These are phyloP conservation scores for Amorpha juglandis DNA, from an alignment of 2,888 invertebrate species.

Conservation along the genomic window DNA sequence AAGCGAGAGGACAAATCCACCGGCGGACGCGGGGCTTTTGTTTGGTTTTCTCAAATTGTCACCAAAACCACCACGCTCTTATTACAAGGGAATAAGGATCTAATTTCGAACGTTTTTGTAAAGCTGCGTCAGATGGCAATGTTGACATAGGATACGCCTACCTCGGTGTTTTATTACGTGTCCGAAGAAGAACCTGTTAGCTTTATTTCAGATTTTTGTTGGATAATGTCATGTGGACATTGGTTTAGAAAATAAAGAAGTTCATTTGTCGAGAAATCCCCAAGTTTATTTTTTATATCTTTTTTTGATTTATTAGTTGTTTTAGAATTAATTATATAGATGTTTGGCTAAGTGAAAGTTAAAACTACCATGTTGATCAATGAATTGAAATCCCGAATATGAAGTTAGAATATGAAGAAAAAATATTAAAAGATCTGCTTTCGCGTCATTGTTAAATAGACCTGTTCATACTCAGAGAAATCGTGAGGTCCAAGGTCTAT, in stretches of 20 bases:
- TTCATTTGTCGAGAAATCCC: conserved; percentile 6
- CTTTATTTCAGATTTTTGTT: conserved; percentile 24
- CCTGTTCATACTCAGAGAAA: too few species aligned
- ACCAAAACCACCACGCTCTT: conserved; percentile 40
- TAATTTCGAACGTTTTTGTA: conserved; percentile 33
- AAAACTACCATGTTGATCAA: too few species aligned
- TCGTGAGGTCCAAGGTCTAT: too few species aligned
- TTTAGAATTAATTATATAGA: too few species aligned
- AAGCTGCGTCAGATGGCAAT: conserved; percentile 43
- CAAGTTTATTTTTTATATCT: neutral
- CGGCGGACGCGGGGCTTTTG: conserved; percentile 47
- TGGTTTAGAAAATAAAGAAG: conserved; percentile 23
- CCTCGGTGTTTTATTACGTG: conserved; percentile 48
- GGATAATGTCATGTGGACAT: conserved; percentile 22
- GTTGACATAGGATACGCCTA: conserved; percentile 57
- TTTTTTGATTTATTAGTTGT: neutral
- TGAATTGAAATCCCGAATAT: too few species aligned
- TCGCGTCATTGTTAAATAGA: too few species aligned
- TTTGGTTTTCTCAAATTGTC: conserved; percentile 48
- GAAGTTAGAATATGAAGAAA: too few species aligned
- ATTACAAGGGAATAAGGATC: conserved; percentile 39
- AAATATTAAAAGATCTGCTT: too few species aligned
- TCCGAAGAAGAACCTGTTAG: conserved; percentile 43
- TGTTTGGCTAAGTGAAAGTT: too few species aligned
- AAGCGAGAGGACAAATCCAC: conserved; percentile 60